Percentiles rank a stretch among this genome's conserved stretches.
phyloP scores from a whole-genome alignment of 2,113 vertebrate genomes.

The Ranitomeya variabilis region DNA sequence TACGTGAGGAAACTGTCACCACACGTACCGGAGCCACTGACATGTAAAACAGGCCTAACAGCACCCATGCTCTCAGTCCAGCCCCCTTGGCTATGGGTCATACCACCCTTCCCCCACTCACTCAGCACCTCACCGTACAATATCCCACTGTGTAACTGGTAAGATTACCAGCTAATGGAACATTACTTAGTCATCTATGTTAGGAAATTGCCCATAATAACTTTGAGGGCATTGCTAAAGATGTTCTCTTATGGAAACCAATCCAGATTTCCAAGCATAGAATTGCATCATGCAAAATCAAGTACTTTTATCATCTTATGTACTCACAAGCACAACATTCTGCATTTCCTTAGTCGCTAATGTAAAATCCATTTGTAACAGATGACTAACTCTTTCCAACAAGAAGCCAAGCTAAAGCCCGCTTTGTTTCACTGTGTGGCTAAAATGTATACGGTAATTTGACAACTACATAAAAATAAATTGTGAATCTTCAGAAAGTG shows the following conservation, averaged over 20 bases:
- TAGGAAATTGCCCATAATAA: neutral
- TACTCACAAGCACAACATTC: neutral
- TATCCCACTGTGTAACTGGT: neutral
- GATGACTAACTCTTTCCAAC: neutral
- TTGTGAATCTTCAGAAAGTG: slow-evolving; percentile 18
- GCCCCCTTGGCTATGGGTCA: neutral
- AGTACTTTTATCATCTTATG: neutral
- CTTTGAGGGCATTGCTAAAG: neutral
- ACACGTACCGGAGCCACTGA: too few species aligned
- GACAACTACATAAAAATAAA: slow-evolving; percentile 2
- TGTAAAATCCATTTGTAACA: neutral
- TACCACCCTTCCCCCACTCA: neutral
- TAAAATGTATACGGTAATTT: neutral
- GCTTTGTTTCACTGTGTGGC: neutral
- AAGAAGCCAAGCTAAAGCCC: neutral
- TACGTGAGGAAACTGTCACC: too few species aligned
- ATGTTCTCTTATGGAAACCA: neutral
- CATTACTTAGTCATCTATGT: neutral
- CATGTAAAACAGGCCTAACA: neutral
- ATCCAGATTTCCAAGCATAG: neutral
- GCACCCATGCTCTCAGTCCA: neutral
- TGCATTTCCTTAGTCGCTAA: neutral
- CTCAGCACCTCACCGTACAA: neutral
- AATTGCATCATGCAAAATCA: neutral
- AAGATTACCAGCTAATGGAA: neutral